Base-by-base conservation (phyloP, 2,113 vertebrate species). In the Hystrix brachyura region DNA sequence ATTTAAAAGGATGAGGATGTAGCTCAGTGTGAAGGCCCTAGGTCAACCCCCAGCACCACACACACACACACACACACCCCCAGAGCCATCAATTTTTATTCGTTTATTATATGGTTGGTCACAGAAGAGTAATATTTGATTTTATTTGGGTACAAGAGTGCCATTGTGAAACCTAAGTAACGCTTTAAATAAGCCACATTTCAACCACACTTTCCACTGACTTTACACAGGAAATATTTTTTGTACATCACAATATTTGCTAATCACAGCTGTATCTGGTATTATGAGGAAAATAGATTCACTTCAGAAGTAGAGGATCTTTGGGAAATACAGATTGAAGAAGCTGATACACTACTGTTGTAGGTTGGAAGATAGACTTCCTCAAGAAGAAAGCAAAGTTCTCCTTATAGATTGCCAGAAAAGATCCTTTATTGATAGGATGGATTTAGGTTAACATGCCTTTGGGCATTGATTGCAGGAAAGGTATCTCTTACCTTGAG, bases 251-350 rank as follows among this genome's bases (percentile, higher is more conserved):
- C 12, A 74, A 80, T 93, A 60, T 96, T 97, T 93, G 64, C 60
- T 72, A 87, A 87, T 84, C 69, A 93, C 34, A 91, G 9, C 48
- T 84, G 12, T 51, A 91, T 15, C 57, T 91, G 27, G n/a, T 91
- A 93, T 88, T 74, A 91, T 21, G 23, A 88, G 23, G 62, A 80
- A 94, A 67, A 94, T 9, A 96, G 69, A 80, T 72, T 95, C 17
- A 92, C 9, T 74, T 51, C 46, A 85, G 43, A 86, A 81, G 65
- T 88, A 74, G 25, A 71, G 83, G 51, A 90, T 95, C 19, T 25
- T 89, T 76, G 23, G 51, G 25, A 29, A 76, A 89, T 81, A 17
- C 74, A 85, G 34, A 83, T 59, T 80, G 27, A 93, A 69, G 17
- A 78, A 32, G 48, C 34, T 62, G 57, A 9, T 65, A 18, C 46